These are phyloP conservation scores for Euglossa dilemma DNA, from an alignment of 1,140 invertebrate genomes.

Conservation along the genomic window DNA sequence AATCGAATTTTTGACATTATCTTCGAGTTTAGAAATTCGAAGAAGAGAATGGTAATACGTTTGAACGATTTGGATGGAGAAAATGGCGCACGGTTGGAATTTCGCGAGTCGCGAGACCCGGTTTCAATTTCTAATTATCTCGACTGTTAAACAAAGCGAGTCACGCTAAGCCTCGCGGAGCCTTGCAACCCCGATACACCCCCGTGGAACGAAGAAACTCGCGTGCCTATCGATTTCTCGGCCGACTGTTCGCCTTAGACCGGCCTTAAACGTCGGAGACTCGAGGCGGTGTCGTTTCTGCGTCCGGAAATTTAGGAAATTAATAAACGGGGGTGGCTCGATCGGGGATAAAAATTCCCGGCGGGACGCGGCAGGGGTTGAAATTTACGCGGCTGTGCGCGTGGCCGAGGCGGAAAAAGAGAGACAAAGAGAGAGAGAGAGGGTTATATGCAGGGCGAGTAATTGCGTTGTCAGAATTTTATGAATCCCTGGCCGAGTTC, in stretches of 20 bases:
- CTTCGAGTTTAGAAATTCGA: too few species aligned
- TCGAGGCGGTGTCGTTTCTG: too few species aligned
- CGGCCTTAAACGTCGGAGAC: not conserved
- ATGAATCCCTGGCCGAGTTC: not conserved
- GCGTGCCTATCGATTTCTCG: not conserved
- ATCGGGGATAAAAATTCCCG: constrained; percentile 7
- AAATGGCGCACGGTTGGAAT: not conserved
- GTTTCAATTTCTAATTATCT: not conserved
- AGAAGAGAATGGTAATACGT: too few species aligned
- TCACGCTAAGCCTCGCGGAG: not conserved
- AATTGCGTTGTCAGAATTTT: constrained; percentile 58
- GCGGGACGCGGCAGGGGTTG: not conserved
- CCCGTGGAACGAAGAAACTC: not conserved
- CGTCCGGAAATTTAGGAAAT: constrained; percentile 12
- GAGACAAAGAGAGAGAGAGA: too few species aligned
- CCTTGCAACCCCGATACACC: not conserved
- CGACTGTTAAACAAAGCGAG: not conserved
- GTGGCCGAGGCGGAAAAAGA: not conserved
- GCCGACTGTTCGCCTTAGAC: not conserved
- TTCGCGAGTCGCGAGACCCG: not conserved
- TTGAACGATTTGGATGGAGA: too few species aligned
- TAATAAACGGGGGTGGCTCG: not conserved
- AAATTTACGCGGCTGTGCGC: constrained; percentile 30
- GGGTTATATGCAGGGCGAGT: constrained; percentile 42
- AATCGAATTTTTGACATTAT: too few species aligned